Evolutionary conservation across 2,113 vertebrate genomes (phyloP).

Genomic region (Anser brachyrhynchus): DNA sequence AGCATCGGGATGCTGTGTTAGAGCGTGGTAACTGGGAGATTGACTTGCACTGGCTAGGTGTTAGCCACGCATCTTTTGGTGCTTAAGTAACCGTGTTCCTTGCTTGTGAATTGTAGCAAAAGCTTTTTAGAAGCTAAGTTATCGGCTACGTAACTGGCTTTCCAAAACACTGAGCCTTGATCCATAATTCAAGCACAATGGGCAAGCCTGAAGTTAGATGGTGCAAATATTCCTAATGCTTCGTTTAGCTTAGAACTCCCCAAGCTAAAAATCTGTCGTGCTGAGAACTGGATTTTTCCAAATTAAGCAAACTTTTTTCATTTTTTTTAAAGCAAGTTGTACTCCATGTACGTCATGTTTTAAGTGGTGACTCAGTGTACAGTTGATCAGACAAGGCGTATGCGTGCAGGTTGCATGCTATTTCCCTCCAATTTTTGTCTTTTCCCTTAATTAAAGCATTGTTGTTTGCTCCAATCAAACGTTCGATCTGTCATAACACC

Average conservation of each 20-base stretch:
- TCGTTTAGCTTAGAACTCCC: not conserved
- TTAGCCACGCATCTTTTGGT: not conserved
- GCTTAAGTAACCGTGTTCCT: not conserved
- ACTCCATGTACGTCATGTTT: not conserved
- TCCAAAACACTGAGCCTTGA: not conserved
- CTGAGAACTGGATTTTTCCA: not conserved
- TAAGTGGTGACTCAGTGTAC: not conserved
- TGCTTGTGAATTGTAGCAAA: not conserved
- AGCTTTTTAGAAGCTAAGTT: not conserved
- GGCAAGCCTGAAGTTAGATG: not conserved
- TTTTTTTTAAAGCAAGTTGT: not conserved
- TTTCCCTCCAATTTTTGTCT: not conserved
- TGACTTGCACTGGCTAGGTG: not conserved
- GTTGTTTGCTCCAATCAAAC: not conserved
- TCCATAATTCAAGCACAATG: accelerated
- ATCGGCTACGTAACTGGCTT: accelerated
- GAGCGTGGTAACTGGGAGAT: not conserved
- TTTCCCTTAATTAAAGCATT: not conserved
- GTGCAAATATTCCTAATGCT: not conserved
- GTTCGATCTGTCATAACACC: not conserved
- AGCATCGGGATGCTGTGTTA: not conserved
- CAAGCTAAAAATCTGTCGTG: not conserved
- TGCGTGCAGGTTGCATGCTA: not conserved
- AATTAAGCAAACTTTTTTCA: not conserved
- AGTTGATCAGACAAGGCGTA: not conserved